Evolutionary conservation across 2,113 vertebrate species (phyloP), one percentile per base, ranked within the genome.

Genomic region (Oryzias javanicus): DNA sequence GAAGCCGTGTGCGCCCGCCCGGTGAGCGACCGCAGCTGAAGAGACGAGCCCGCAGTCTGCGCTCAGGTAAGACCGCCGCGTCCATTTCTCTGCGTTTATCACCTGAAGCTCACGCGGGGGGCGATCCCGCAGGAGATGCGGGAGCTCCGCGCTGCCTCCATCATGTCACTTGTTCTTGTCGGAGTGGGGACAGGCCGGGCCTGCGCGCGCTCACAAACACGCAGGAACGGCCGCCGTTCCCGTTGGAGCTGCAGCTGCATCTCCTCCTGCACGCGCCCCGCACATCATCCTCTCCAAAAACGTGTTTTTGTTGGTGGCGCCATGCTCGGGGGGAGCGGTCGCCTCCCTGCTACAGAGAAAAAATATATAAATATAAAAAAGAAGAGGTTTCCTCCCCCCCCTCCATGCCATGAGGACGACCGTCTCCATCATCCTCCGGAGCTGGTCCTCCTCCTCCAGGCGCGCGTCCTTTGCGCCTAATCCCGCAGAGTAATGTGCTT

Each of bases 11-110:
- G 76, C 70, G 67, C 73, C 86, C 85, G 85, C 73, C 86, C 86
- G 85, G 81, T 86, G 87, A 91, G 84, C 65, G 81, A 90, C 76
- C 67, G 88, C 88, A 80, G 87, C 89, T 83, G 81, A 87, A 87
- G 85, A 92, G 80, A 90, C 89, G 74, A 89, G 87, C 71, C 84
- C 77, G 88, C 86, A 81, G 75, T 83, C 79, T 74, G 72, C 81
- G 69, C 86, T 67, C 90, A 90, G 91, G 91, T 92, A 89, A 86
- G 89, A 60, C 60, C 79, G 44, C 6, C 19, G 47, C 60, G 24
- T 50, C 48, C 54, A n/a, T 64, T 48, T 42, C 16, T 17, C 0
- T 25, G 6, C 46, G 61, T 64, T 12, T 13, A 24, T 17, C 42
- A 7, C 41, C 27, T 7, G 3, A 1, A 51, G 40, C 27, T 12